Evolutionary conservation across 2,797 vertebrate genomes (phyloP).

Genomic region (Hypotaenidia philippensis): DNA sequence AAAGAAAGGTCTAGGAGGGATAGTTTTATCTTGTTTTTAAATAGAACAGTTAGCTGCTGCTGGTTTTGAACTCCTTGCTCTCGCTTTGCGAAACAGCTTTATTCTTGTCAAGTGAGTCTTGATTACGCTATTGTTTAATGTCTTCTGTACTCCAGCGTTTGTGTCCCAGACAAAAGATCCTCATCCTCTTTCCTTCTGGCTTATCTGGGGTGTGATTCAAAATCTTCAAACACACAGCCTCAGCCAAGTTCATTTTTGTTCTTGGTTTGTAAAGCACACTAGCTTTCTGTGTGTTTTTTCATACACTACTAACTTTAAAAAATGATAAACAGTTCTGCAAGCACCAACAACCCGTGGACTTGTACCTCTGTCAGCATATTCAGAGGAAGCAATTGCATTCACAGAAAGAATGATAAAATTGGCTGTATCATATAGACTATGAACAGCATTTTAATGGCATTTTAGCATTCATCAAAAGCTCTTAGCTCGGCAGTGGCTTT

Average conservation of each 20-base stretch:
- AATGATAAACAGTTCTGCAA: conserved; percentile 38
- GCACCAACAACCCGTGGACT: not conserved
- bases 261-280: conserved; percentile 40
- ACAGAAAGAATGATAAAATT: conserved; percentile 55
- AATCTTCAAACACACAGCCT: conserved; percentile 8
- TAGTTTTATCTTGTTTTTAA: not conserved
- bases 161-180: not conserved
- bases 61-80: not conserved
- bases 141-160: not conserved
- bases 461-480: conserved; percentile 41
- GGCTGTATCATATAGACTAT: conserved; percentile 1
- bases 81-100: not conserved
- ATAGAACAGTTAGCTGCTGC: not conserved
- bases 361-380: conserved; percentile 37
- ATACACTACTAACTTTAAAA: conserved; percentile 31
- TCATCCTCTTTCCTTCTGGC: not conserved
- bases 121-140: not conserved
- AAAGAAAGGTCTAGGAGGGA: not conserved
- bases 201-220: conserved; percentile 38
- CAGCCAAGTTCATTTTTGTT: conserved; percentile 41
- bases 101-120: not conserved
- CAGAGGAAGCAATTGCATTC: conserved; percentile 36
- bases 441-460: conserved; percentile 44
- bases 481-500: conserved; percentile 42
- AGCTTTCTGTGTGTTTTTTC: not conserved